Evolutionary conservation across 1,140 invertebrate genomes (phyloP), one percentile per base, ranked within the genome.

Genomic region (Pseudomyrmex dendroicus): DNA sequence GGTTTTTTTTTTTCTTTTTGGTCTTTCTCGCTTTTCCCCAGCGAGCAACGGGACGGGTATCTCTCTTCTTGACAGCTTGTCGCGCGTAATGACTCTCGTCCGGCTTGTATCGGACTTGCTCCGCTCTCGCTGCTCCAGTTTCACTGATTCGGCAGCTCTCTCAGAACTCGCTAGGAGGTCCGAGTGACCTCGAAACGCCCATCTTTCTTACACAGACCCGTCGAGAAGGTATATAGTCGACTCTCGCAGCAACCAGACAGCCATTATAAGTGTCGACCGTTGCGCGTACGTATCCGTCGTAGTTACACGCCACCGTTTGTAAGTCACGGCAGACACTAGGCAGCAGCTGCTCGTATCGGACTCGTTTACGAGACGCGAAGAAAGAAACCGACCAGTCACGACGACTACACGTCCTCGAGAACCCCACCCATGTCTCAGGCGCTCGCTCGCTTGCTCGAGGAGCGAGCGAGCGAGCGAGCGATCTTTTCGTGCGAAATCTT

Each of bases 381-480:
- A 46, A 20, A 64, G 56, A 22, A 50, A 20, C 52, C 73, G 46
- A 22, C 25, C 52, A 25, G 46, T 35, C 35, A 35, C 35, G 35
- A 35, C 52, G 63, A 54, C 70, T 70, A 35, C 35, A 35, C 64
- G 52, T 84, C 46, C 63, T 84, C 57, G 12, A n/a, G 20, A 35
- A 84, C 83, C 76, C 83, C 83, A 84, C 83, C 83, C 83, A 72
- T 80, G 52, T 20, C 57, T 35, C 61, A 46, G n/a, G 48, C 20
- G 17, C 57, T 54, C 52, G 56, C 54, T 12, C 63, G 52, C 13
- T 59, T 25, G 20, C 20, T 67, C 57, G 15, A 59, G 44, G 15
- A 59, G 44, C 52, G 13, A 50, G 62, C 22, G 20, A 17, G 13
- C 68, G n/a, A n/a, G 17, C 12, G 25, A 35, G 35, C 35, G 54